Evolutionary conservation across 2,888 invertebrate genomes (phyloP), one percentile per base, ranked within the genome.

Genomic region (Thecocarcelia acutangulata): DNA sequence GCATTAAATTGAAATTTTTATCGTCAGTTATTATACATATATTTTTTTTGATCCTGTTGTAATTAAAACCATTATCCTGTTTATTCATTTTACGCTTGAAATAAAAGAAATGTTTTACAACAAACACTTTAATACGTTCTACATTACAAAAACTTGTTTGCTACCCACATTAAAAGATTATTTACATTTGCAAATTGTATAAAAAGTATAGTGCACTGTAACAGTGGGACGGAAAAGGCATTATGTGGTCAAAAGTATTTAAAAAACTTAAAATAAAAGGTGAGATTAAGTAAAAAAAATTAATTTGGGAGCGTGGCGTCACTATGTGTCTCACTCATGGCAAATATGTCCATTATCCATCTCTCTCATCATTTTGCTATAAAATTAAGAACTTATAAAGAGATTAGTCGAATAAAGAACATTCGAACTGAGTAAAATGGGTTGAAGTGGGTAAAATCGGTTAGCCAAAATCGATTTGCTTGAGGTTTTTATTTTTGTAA

Each of bases 101-200:
- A 19, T 24, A 58, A 44, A 33, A 28, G 17, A 52, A 42, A 17
- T 44, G 24, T 21, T 5, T 12, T 1, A 40, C 40, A 15, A 4
- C 37, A 54, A 61, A 59, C 12, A 11, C 15, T 46, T 52, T 50
- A 68, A 42, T 12, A 5, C 58, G 24, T 46, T 64, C 80, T 64
- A 52, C 19, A 52, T 50, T 66, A 33, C 12, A 61, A 69, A 56
- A 40, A 48, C n/a, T 5, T 52, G 24, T 28, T 12, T 21, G 19
- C 52, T 46, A 40, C 69, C 75, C 75, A 80, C 75, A 80, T 75
- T 70, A 50, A 50, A 64, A 80, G 44, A 80, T 75, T 80, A 75
- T 75, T 75, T 80, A 75, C 80, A 80, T 59, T 50, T 21, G 4
- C 17, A 56, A 56, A 44, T 0, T 19, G 44, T 11, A 48, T 3